phyloP scores from a whole-genome alignment of 2,888 invertebrate species.

The Trichogramma evanescens region DNA sequence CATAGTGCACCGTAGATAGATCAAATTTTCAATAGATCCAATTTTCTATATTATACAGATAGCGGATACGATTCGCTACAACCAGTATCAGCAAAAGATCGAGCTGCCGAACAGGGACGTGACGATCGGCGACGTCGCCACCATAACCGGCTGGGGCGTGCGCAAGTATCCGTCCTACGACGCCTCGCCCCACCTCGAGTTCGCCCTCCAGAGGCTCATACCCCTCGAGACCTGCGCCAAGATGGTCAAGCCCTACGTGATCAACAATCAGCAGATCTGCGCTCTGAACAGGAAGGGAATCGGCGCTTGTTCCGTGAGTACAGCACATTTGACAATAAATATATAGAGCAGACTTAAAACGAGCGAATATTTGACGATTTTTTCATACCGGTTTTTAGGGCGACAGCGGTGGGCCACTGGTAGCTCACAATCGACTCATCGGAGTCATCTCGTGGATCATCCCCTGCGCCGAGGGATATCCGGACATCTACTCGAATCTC shows the following conservation, averaged over 20 bases:
- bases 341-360: too few relatives aligned
- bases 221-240: background rate
- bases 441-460: slow-evolving; percentile 19
- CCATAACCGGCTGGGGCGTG: slow-evolving; percentile 3
- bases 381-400: slow-evolving; percentile 15
- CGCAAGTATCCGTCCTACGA: background rate
- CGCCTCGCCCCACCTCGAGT: background rate
- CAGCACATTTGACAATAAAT: too few relatives aligned
- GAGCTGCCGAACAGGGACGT: background rate
- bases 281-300: background rate
- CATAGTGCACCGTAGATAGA: background rate
- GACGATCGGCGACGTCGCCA: background rate
- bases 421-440: slow-evolving; percentile 11
- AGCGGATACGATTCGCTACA: background rate
- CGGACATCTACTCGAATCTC: slow-evolving; percentile 22
- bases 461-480: slow-evolving; percentile 5
- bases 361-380: background rate
- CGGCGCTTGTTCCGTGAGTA: slow-evolving; percentile 2
- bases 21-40: background rate
- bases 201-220: background rate
- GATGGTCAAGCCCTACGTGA: background rate
- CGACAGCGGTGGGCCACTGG: slow-evolving; percentile 25
- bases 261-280: slow-evolving; percentile 3
- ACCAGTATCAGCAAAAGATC: background rate
- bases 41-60: background rate